Percentiles rank a stretch among this genome's conserved stretches.
Conservation (phyloP, 2,113 vertebrate genomes). For the Hypanus sabinus region DNA sequence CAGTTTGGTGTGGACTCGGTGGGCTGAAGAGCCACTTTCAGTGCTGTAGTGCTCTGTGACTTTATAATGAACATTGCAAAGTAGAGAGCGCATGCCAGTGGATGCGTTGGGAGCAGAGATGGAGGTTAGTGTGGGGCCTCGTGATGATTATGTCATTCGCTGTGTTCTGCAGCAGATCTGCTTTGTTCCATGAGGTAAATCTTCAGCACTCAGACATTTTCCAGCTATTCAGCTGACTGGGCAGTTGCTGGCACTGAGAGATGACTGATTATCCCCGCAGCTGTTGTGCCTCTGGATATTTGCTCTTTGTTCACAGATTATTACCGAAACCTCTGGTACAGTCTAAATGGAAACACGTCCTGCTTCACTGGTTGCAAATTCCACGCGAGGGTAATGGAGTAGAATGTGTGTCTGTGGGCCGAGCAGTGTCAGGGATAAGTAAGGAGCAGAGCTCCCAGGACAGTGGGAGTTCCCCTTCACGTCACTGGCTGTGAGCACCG, state of each 20-base stretch:
- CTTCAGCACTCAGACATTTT: neutral
- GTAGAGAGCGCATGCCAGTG: neutral
- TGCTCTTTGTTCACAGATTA: constrained; percentile 29
- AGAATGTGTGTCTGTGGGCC: neutral
- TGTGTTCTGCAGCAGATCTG: neutral
- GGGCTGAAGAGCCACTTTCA: too few species aligned
- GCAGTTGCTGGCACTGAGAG: constrained; percentile 17
- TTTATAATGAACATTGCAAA: neutral
- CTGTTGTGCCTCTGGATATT: constrained; percentile 8
- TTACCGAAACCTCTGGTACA: constrained; percentile 10
- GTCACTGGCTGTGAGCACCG: neutral
- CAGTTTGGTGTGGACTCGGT: too few species aligned
- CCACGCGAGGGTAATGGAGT: neutral
- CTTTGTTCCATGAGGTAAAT: neutral
- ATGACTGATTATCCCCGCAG: constrained; percentile 27
- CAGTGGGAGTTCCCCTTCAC: too few species aligned
- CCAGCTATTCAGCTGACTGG: neutral
- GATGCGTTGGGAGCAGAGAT: neutral
- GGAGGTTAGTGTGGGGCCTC: neutral
- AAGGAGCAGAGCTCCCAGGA: neutral
- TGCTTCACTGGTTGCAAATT: neutral
- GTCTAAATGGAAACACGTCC: neutral
- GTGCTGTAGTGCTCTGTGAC: too few species aligned
- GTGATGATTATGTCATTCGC: neutral
- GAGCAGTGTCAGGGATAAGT: neutral